Percentiles rank a stretch among this genome's conserved stretches.
Conservation (phyloP, 2,888 invertebrate species). For the Ecliptopera silaceata region DNA sequence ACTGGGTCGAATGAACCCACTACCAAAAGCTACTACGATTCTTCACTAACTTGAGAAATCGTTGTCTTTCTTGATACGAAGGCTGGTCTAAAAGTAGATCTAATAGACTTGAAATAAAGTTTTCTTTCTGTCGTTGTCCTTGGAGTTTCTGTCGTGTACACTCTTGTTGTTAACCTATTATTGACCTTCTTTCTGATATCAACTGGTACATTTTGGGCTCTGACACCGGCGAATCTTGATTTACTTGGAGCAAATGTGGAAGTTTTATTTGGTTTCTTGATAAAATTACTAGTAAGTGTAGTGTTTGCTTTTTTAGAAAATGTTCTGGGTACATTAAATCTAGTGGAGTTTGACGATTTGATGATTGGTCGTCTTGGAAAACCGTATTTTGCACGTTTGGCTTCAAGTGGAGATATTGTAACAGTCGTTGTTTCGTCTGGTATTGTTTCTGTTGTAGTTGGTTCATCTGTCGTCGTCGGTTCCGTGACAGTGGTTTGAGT, state of each 20-base stretch:
- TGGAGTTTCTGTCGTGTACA: slow-evolving; percentile 66
- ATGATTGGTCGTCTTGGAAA: slow-evolving; percentile 68
- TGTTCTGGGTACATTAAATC: slow-evolving; percentile 38
- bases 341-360: slow-evolving; percentile 63
- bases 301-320: slow-evolving; percentile 58
- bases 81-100: slow-evolving; percentile 68
- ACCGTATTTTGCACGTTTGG: slow-evolving; percentile 68
- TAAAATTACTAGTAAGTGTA: slow-evolving; percentile 48
- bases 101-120: slow-evolving; percentile 64
- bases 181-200: slow-evolving; percentile 67
- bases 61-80: slow-evolving; percentile 70
- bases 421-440: slow-evolving; percentile 62
- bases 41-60: slow-evolving; percentile 47
- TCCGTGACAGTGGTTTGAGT: slow-evolving; percentile 42
- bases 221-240: slow-evolving; percentile 61
- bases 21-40: slow-evolving; percentile 31
- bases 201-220: slow-evolving; percentile 73
- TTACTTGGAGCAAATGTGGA: slow-evolving; percentile 61
- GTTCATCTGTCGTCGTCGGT: slow-evolving; percentile 44
- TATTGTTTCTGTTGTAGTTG: slow-evolving; percentile 53
- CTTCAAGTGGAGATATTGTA: slow-evolving; percentile 58
- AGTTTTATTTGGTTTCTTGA: slow-evolving; percentile 67
- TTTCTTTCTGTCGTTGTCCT: slow-evolving; percentile 70
- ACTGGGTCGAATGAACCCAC: slow-evolving; percentile 49
- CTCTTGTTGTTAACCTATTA: slow-evolving; percentile 45